A percentile compares a stretch with the other conserved stretches of the same genome.
These are phyloP conservation scores for Crocallis elinguaria DNA, from an alignment of 2,888 invertebrate genomes.

Conservation along the genomic window DNA sequence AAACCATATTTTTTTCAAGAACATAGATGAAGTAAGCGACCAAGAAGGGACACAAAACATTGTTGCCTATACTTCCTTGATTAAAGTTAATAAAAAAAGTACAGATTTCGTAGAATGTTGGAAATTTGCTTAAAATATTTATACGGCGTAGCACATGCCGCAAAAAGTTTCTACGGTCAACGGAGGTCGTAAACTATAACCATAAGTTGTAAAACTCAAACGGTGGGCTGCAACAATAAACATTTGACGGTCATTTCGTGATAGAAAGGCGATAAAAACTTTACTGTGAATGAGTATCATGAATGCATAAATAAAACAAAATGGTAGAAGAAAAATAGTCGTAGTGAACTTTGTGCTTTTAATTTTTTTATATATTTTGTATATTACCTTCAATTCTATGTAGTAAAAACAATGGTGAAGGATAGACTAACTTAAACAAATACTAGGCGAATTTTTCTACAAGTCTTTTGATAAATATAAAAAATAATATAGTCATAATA, in stretches of 20 bases:
- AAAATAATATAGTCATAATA: too few relatives aligned
- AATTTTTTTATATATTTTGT: too few relatives aligned
- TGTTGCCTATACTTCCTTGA: too few relatives aligned
- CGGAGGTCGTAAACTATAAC: constrained; percentile 14
- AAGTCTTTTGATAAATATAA: too few relatives aligned
- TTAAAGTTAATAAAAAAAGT: too few relatives aligned
- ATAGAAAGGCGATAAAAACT: background rate
- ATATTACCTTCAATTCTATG: too few relatives aligned
- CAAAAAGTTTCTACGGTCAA: constrained; percentile 14
- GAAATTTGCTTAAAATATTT: background rate
- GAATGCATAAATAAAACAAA: background rate
- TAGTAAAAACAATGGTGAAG: too few relatives aligned
- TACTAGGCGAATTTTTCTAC: too few relatives aligned
- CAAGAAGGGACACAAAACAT: background rate
- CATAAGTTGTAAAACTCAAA: constrained; percentile 8
- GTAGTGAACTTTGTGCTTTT: too few relatives aligned
- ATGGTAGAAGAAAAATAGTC: background rate
- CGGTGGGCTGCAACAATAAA: constrained; percentile 4
- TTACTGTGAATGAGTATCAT: background rate
- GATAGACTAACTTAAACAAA: too few relatives aligned
- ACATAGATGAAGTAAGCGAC: background rate
- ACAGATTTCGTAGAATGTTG: background rate
- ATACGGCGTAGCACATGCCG: constrained; percentile 14
- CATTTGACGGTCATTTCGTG: background rate
- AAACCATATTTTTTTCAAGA: background rate